Evolutionary conservation across 1,140 invertebrate species (phyloP).

Genomic region (Drosophila arizonae): DNA sequence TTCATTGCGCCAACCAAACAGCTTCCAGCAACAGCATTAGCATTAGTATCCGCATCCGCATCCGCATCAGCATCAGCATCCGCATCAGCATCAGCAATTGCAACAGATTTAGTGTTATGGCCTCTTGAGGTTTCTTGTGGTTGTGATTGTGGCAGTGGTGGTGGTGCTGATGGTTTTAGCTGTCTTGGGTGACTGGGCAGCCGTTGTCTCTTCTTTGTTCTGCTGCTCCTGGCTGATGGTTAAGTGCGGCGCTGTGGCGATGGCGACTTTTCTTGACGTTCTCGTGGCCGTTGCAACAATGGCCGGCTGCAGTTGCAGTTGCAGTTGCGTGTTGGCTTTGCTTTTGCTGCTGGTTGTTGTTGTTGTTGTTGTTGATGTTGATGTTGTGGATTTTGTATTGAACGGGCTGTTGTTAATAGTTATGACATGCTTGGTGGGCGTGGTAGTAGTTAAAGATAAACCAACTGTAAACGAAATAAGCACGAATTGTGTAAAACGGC

Average conservation of each 20-base stretch:
- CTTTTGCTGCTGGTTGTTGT: slow-evolving; percentile 44
- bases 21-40: slow-evolving; percentile 8
- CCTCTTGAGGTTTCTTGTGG: slow-evolving; percentile 48
- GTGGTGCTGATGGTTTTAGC: slow-evolving; percentile 32
- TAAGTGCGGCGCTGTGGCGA: slow-evolving; percentile 41
- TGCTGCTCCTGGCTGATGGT: slow-evolving; percentile 31
- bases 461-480: slow-evolving; percentile 82
- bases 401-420: slow-evolving; percentile 78
- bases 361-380: slow-evolving; percentile 10
- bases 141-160: slow-evolving; percentile 40
- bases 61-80: not conserved
- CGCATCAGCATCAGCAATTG: not conserved
- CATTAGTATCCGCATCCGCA: not conserved
- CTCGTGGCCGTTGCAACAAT: slow-evolving; percentile 48
- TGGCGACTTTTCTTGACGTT: slow-evolving; percentile 47
- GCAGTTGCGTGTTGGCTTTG: slow-evolving; percentile 28
- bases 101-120: slow-evolving; percentile 25
- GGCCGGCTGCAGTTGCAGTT: slow-evolving; percentile 50
- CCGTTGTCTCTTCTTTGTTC: slow-evolving; percentile 21
- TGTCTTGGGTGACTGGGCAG: slow-evolving; percentile 16
- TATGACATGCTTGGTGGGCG: slow-evolving; percentile 79
- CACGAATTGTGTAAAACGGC: slow-evolving; percentile 69
- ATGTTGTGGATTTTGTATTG: slow-evolving; percentile 30
- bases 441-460: slow-evolving; percentile 69
- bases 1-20: slow-evolving; percentile 17